These are phyloP conservation scores for Pseudoatta argentina DNA, from an alignment of 1,140 invertebrate genomes.

Conservation along the genomic window DNA sequence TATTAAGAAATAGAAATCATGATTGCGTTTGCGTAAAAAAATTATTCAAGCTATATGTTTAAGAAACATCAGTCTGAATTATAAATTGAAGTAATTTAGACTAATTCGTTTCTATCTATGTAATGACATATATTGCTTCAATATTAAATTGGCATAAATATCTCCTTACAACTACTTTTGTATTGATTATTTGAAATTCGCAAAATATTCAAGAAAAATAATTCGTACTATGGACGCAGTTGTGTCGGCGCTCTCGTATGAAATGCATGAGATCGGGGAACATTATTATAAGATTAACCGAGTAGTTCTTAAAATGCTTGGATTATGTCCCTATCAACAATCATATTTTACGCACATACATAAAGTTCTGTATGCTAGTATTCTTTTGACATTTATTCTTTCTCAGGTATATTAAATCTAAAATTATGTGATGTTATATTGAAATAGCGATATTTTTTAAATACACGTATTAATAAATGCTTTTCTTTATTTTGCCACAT, in stretches of 20 bases:
- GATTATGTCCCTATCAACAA: conserved; percentile 35
- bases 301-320: conserved; percentile 5
- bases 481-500: background rate
- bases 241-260: background rate
- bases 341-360: background rate
- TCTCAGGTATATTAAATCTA: conserved; percentile 23
- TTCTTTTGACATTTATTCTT: conserved; percentile 18
- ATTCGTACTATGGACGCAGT: background rate
- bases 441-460: background rate
- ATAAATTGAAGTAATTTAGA: conserved; percentile 18
- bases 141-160: background rate
- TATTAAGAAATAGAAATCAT: background rate
- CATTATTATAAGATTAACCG: conserved; percentile 25
- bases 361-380: background rate
- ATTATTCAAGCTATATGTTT: background rate
- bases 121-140: background rate
- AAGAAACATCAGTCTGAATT: background rate
- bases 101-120: background rate
- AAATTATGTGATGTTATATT: background rate
- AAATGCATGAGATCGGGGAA: background rate
- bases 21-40: conserved; percentile 5
- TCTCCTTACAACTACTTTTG: background rate
- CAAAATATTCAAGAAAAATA: background rate
- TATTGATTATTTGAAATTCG: background rate
- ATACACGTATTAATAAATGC: background rate